A percentile compares a stretch with the other conserved stretches of the same genome.
Conservation (phyloP, 2,113 vertebrate genomes). For the Podarcis raffonei region DNA sequence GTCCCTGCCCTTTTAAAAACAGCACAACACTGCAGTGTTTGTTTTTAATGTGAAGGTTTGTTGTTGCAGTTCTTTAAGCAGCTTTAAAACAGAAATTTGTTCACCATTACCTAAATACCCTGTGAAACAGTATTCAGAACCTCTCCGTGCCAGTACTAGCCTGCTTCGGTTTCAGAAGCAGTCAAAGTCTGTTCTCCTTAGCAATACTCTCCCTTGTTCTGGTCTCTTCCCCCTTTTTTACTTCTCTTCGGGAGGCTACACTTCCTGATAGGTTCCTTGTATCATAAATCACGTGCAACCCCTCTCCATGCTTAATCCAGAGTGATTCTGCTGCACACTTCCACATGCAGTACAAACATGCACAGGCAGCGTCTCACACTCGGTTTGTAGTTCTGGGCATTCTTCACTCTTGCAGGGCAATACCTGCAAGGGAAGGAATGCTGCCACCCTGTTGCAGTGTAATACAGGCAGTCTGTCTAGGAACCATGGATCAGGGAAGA, state of each 20-base stretch:
- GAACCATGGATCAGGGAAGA: not conserved
- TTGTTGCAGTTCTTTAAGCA: not conserved
- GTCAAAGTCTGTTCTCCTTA: not conserved
- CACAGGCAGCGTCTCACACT: not conserved
- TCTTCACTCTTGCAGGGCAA: not conserved
- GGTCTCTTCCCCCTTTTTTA: not conserved
- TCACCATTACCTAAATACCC: not conserved
- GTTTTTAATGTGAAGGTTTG: not conserved
- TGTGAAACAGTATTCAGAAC: not conserved
- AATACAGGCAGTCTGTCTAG: not conserved
- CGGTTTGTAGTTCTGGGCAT: not conserved
- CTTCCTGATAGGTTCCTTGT: not conserved
- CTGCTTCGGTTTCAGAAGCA: not conserved
- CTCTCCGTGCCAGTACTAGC: not conserved
- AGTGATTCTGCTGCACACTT: not conserved
- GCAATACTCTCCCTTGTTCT: not conserved
- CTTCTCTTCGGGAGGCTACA: not conserved
- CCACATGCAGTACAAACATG: not conserved
- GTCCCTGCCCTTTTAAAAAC: not conserved
- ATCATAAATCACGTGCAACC: not conserved
- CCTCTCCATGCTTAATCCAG: not conserved
- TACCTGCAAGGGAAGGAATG: not conserved
- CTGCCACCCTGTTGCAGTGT: not conserved
- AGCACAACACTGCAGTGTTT: not conserved
- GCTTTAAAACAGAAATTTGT: not conserved